These are phyloP conservation scores for Rhinella marina DNA, from an alignment of 2,797 vertebrate genomes.

Conservation along the genomic window DNA sequence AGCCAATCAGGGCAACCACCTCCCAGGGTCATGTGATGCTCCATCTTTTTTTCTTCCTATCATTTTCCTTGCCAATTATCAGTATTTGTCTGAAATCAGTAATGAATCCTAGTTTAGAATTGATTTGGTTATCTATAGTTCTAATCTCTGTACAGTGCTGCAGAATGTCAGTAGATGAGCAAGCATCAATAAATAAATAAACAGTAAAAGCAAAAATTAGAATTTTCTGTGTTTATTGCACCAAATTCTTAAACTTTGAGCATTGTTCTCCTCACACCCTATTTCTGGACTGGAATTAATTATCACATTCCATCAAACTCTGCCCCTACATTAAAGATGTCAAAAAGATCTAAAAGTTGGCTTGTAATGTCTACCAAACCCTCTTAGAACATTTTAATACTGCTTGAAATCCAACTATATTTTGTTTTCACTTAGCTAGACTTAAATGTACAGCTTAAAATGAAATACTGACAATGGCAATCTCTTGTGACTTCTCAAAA, in stretches of 20 bases:
- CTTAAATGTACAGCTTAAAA: background rate
- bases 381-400: background rate
- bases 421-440: background rate
- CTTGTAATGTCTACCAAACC: background rate
- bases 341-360: constrained; percentile 7
- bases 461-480: background rate
- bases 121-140: no score
- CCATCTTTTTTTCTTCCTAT: no score
- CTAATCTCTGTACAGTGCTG: background rate
- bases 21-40: no score
- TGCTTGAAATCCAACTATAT: background rate
- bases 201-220: background rate
- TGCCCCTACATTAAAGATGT: constrained; percentile 18
- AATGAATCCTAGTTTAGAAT: no score
- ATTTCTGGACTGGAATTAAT: constrained; percentile 41
- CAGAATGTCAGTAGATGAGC: background rate
- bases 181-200: background rate
- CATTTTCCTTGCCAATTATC: no score
- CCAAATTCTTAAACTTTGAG: background rate
- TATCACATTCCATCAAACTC: constrained; percentile 12
- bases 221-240: background rate
- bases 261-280: constrained; percentile 15
- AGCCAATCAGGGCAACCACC: no score
- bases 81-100: no score
- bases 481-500: background rate